phyloP scores from a whole-genome alignment of 2,797 vertebrate genomes.

The Lerista edwardsae region DNA sequence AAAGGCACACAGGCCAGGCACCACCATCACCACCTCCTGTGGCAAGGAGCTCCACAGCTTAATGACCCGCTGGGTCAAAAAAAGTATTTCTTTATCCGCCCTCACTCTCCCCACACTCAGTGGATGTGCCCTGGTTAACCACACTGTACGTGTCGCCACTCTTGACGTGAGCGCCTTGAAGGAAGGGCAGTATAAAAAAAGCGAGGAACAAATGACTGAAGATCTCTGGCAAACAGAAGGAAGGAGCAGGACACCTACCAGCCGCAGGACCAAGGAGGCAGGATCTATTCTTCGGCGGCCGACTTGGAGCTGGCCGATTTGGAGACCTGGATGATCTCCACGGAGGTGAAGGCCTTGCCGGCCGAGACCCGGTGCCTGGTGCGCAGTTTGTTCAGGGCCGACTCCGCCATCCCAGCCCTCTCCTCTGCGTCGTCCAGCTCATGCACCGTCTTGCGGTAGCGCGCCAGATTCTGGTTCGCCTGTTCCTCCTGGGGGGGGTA shows the following conservation, averaged over 20 bases:
- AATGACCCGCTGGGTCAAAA: too few species aligned
- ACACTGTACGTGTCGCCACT: too few species aligned
- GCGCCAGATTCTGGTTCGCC: constrained; percentile 76
- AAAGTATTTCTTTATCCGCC: too few species aligned
- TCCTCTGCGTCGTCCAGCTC: constrained; percentile 77
- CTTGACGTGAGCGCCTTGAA: too few species aligned
- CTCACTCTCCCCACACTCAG: too few species aligned
- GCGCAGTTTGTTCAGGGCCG: constrained; percentile 75
- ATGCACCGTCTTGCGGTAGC: constrained; percentile 71
- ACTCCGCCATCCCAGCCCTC: constrained; percentile 69
- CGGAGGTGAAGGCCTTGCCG: constrained; percentile 71
- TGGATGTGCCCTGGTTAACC: too few species aligned
- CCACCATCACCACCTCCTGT: too few species aligned
- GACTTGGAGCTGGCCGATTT: constrained; percentile 64
- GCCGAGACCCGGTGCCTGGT: constrained; percentile 68
- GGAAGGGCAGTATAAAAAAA: too few species aligned
- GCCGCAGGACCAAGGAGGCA: not conserved
- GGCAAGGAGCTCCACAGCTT: too few species aligned
- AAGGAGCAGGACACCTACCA: constrained; percentile 19
- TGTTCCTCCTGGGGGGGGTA: constrained; percentile 73
- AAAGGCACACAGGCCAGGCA: too few species aligned
- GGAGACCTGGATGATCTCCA: constrained; percentile 76
- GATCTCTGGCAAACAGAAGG: constrained; percentile 37
- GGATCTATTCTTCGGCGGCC: constrained; percentile 62
- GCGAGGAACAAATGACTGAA: not conserved